Percentiles rank a stretch among this genome's conserved stretches.
These are phyloP conservation scores for Heliconius hortense DNA, from an alignment of 2,888 invertebrate species.

Conservation along the genomic window DNA sequence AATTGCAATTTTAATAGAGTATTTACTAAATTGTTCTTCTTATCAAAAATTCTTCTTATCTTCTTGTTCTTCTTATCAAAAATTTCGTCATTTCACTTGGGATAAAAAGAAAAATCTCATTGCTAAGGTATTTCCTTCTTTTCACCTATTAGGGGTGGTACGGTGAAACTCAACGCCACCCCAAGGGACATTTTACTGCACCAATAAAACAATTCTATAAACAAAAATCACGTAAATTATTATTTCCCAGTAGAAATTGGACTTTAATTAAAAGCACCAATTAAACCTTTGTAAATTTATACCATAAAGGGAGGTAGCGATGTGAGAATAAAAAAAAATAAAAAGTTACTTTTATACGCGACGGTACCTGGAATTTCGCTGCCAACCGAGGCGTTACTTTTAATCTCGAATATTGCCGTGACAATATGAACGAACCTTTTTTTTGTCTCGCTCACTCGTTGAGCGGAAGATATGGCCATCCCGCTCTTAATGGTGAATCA, in stretches of 20 bases:
- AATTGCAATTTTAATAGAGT: background rate
- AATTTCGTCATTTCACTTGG: no score
- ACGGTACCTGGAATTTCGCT: conserved; percentile 61
- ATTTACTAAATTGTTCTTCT: background rate
- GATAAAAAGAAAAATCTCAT: no score
- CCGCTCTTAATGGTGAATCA: conserved; percentile 43
- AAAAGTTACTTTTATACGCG: conserved; percentile 51
- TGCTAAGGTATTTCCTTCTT: no score
- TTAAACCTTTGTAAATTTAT: conserved; percentile 29
- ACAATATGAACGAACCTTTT: conserved; percentile 63
- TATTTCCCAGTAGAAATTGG: conserved; percentile 4
- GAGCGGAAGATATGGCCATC: conserved; percentile 43
- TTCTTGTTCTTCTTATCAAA: no score
- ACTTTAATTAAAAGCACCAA: conserved; percentile 23
- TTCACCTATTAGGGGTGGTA: no score
- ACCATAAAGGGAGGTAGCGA: conserved; percentile 33
- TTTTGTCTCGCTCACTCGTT: conserved; percentile 48
- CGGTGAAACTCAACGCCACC: background rate
- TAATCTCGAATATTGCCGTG: conserved; percentile 79
- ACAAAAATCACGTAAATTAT: conserved; percentile 17
- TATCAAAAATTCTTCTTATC: no score
- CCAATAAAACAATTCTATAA: background rate
- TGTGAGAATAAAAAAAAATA: conserved; percentile 42
- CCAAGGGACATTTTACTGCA: background rate
- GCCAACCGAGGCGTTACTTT: conserved; percentile 76